These are phyloP conservation scores for Acronicta alni DNA, from an alignment of 2,888 invertebrate genomes.

Conservation along the genomic window DNA sequence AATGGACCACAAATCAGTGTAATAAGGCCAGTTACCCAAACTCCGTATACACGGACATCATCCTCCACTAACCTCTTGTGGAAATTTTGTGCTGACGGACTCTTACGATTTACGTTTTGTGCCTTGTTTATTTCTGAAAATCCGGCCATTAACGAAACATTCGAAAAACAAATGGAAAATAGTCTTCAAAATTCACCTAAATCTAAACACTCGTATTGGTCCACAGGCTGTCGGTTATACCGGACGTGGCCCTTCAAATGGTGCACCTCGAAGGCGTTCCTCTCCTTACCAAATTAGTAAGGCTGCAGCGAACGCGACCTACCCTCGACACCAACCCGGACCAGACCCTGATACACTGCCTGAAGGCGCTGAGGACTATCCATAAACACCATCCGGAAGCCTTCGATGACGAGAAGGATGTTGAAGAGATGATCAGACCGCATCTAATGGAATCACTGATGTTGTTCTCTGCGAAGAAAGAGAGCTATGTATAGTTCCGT, in stretches of 20 bases:
- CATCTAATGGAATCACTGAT: constrained; percentile 94
- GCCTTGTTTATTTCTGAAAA: no score
- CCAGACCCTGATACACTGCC: constrained; percentile 83
- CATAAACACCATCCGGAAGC: constrained; percentile 83
- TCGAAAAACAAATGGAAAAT: no score
- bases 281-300: constrained; percentile 91
- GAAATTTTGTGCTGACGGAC: no score
- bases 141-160: no score
- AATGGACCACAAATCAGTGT: no score
- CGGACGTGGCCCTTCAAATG: constrained; percentile 91
- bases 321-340: constrained; percentile 78
- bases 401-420: constrained; percentile 87
- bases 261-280: constrained; percentile 92
- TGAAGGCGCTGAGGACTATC: constrained; percentile 83
- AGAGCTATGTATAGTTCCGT: constrained; percentile 88
- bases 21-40: no score
- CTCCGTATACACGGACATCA: no score
- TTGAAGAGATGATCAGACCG: constrained; percentile 93
- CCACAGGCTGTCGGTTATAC: constrained; percentile 91
- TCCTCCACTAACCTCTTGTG: no score
- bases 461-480: constrained; percentile 93
- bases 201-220: constrained; percentile 12
- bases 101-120: no score
- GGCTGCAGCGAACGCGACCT: constrained; percentile 82
- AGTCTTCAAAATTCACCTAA: no score